Evolutionary conservation across 2,113 vertebrate genomes (phyloP).

Genomic region (Rynchops niger): DNA sequence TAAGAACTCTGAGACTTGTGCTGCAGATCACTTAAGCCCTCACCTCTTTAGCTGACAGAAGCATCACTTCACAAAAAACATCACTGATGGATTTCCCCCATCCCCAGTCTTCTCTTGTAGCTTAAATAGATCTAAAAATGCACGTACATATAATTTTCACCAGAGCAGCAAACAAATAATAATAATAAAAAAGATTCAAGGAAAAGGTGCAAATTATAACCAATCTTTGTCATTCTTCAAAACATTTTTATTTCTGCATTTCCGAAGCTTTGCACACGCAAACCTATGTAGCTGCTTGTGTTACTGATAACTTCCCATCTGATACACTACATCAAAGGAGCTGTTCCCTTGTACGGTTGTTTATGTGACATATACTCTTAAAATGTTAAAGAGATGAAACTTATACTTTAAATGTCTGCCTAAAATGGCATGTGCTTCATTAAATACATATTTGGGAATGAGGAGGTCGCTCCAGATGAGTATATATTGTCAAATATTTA

Average conservation of each 20-base stretch:
- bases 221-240: background rate
- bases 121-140: background rate
- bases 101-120: background rate
- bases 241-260: background rate
- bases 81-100: background rate
- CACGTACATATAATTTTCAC: rapidly evolving
- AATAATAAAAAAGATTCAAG: background rate
- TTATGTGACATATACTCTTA: background rate
- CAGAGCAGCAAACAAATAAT: background rate
- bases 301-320: background rate
- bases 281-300: background rate
- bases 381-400: background rate
- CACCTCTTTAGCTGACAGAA: background rate
- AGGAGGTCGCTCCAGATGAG: background rate
- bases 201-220: background rate
- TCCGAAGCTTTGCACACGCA: background rate
- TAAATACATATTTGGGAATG: constrained; percentile 32
- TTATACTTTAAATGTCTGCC: background rate
- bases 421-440: background rate
- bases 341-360: background rate
- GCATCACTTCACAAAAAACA: background rate
- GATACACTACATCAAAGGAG: background rate
- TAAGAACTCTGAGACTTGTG: background rate
- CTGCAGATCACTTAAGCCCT: background rate
- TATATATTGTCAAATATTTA: constrained; percentile 22